These are phyloP conservation scores for Tuta absoluta DNA, from an alignment of 2,888 invertebrate genomes.

Conservation along the genomic window DNA sequence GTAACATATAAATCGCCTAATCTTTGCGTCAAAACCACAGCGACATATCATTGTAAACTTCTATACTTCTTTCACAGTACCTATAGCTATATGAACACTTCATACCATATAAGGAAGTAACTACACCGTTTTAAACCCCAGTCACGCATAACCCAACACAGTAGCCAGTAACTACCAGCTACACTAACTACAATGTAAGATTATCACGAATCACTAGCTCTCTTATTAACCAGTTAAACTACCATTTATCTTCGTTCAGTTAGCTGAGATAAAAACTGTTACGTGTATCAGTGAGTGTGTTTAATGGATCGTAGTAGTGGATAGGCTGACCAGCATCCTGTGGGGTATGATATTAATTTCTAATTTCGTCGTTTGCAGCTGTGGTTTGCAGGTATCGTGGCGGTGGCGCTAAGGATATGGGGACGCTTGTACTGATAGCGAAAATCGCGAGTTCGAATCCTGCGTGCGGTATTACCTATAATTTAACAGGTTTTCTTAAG, in stretches of 20 bases:
- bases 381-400: too few species aligned
- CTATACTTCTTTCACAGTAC: too few species aligned
- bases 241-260: slow-evolving; percentile 32
- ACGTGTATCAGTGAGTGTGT: slow-evolving; percentile 8
- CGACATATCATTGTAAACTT: too few species aligned
- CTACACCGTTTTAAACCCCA: neutral
- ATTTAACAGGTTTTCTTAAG: too few species aligned
- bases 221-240: slow-evolving; percentile 29
- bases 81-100: too few species aligned
- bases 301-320: neutral
- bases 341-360: neutral
- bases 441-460: too few species aligned
- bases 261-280: slow-evolving; percentile 26
- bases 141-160: neutral
- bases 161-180: neutral
- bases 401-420: too few species aligned
- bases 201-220: slow-evolving; percentile 23
- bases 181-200: neutral
- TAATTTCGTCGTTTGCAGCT: too few species aligned
- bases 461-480: too few species aligned
- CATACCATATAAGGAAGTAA: neutral
- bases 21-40: too few species aligned
- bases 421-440: too few species aligned
- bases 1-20: too few species aligned
- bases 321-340: neutral